These are phyloP conservation scores for Drosophila arawakana DNA, from an alignment of 1,140 invertebrate species.

Conservation along the genomic window DNA sequence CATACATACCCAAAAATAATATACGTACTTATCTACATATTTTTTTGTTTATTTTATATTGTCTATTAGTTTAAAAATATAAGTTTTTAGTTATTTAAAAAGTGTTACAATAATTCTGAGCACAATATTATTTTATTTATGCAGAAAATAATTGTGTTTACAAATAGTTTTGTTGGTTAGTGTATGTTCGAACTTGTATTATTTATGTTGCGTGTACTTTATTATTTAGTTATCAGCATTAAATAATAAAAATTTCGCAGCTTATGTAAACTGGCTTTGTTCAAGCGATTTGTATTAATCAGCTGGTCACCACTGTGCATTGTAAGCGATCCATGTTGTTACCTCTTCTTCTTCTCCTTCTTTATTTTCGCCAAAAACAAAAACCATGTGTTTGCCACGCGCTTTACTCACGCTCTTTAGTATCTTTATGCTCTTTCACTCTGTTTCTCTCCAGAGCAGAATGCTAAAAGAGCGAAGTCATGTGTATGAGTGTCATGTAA, in stretches of 20 bases:
- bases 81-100: too few species aligned
- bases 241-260: background rate
- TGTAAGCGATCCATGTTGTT: conserved; percentile 61
- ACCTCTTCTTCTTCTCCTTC: conserved; percentile 60
- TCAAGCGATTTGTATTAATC: background rate
- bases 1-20: too few species aligned
- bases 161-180: too few species aligned
- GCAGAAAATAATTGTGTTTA: too few species aligned
- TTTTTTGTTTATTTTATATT: too few species aligned
- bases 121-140: too few species aligned
- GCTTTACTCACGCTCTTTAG: conserved; percentile 45
- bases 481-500: conserved; percentile 26
- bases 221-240: background rate
- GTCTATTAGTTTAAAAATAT: too few species aligned
- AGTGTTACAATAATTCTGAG: too few species aligned
- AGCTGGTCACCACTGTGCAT: conserved; percentile 42
- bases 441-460: conserved; percentile 6
- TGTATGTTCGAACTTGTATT: too few species aligned
- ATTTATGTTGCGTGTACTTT: too few species aligned
- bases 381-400: conserved; percentile 82
- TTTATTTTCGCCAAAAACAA: conserved; percentile 74
- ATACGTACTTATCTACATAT: too few species aligned
- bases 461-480: conserved; percentile 28
- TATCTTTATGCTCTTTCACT: background rate
- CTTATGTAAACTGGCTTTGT: background rate